Evolutionary conservation across 2,888 invertebrate genomes (phyloP), one percentile per base, ranked within the genome.

Genomic region (Teinopalpus imperialis): DNA sequence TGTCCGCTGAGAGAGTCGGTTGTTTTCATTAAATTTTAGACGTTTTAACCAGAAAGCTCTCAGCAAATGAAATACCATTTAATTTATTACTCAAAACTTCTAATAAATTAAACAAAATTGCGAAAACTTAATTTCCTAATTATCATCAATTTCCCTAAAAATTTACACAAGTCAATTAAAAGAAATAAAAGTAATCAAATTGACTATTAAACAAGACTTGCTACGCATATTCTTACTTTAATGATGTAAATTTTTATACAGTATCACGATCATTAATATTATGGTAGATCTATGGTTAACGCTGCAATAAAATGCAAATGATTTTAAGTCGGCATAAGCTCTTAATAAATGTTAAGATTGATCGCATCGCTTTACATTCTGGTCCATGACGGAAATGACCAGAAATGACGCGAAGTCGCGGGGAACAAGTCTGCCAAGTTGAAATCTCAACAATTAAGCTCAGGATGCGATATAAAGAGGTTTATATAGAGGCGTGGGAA

Each of bases 401-500:
- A 32, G 32, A 30, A 36, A 24, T 39, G 18, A 31, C 31, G 31
- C 21, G 30, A 10, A 43, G 30, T 43, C 35, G 39, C 32, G 18
- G 34, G 32, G 27, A 52, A 48, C 49, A n/a, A 49, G 47, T 43
- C 44, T 34, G 31, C 46, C 41, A 55, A 44, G 52, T 54, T 53
- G 51, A 53, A 57, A 54, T 57, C 57, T 55, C 52, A 58, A 66
- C 61, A 61, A 66, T 64, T 61, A 65, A 65, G 56, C 60, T 39
- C 57, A 65, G 66, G 64, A 67, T 65, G 55, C 58, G 59, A 59
- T 59, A 59, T 61, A 57, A 59, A 65, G 58, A 61, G 49, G 53
- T 53, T 53, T 56, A 12, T 53, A 57, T 53, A 54, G 47, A 46
- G 42, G 51, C 64, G 66, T 66, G 66, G 59, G 65, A 66, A 62